These are phyloP conservation scores for Epinotia nisella DNA, from an alignment of 2,888 invertebrate genomes.

Conservation along the genomic window DNA sequence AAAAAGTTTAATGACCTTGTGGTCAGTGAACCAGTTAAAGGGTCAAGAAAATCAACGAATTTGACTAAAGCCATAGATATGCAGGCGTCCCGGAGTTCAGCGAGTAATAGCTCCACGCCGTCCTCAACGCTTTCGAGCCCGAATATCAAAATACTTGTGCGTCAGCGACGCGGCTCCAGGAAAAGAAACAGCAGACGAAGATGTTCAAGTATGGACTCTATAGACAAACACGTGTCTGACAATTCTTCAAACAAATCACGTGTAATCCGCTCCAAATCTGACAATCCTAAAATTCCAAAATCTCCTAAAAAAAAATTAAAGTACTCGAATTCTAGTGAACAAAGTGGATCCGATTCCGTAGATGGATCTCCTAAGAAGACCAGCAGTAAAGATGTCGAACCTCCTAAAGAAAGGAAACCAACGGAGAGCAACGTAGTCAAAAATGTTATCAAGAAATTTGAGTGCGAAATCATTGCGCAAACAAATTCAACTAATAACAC, in stretches of 20 bases:
- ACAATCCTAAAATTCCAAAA: slow-evolving; percentile 76
- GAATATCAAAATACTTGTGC: slow-evolving; percentile 79
- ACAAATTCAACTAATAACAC: slow-evolving; percentile 57
- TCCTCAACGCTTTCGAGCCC: slow-evolving; percentile 78
- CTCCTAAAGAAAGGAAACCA: slow-evolving; percentile 52
- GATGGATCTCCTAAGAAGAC: slow-evolving; percentile 68
- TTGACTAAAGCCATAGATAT: slow-evolving; percentile 80
- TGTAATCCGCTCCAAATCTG: slow-evolving; percentile 78
- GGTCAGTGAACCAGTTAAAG: slow-evolving; percentile 74
- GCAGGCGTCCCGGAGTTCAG: slow-evolving; percentile 64
- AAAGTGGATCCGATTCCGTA: slow-evolving; percentile 73
- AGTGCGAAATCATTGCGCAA: slow-evolving; percentile 77
- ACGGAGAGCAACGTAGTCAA: slow-evolving; percentile 70
- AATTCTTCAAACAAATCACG: slow-evolving; percentile 66
- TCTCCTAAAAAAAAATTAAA: slow-evolving; percentile 74
- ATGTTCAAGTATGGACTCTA: slow-evolving; percentile 79
- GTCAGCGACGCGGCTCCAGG: slow-evolving; percentile 74
- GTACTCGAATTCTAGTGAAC: slow-evolving; percentile 69
- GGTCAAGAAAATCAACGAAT: slow-evolving; percentile 82
- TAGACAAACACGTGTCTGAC: slow-evolving; percentile 71
- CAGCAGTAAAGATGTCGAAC: slow-evolving; percentile 51
- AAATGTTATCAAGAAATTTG: slow-evolving; percentile 79
- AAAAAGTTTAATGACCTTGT: slow-evolving; percentile 88
- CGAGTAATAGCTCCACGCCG: slow-evolving; percentile 77
- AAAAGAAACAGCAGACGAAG: slow-evolving; percentile 80